A percentile compares a stretch with the other conserved stretches of the same genome.
Evolutionary conservation across 2,113 vertebrate species (phyloP).

Genomic region (Rhinogobius similis): DNA sequence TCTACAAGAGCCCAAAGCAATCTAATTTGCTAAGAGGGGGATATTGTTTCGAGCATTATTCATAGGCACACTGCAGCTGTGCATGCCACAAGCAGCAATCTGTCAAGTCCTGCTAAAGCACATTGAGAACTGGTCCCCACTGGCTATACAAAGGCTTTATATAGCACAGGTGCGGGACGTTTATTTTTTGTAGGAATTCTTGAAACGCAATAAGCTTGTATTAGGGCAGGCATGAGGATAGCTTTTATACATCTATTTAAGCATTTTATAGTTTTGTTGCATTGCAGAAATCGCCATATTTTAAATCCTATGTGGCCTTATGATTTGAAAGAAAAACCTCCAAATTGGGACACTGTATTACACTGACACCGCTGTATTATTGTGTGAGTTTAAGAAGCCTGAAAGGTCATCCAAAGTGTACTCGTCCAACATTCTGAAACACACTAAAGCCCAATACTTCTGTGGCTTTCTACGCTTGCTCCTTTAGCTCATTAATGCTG

Average conservation of each 20-base stretch:
- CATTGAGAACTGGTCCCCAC: slow-evolving; percentile 12
- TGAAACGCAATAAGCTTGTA: not conserved
- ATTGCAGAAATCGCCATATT: not conserved
- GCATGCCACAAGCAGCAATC: slow-evolving; percentile 12
- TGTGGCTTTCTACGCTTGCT: slow-evolving; percentile 8
- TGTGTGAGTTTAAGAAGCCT: not conserved
- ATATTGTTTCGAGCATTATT: slow-evolving; percentile 17
- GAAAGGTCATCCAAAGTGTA: not conserved
- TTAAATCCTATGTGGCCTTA: not conserved
- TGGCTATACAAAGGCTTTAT: slow-evolving; percentile 13
- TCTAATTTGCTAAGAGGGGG: slow-evolving; percentile 21
- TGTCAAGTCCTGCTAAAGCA: slow-evolving; percentile 12
- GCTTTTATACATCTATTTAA: not conserved
- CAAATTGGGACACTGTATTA: not conserved
- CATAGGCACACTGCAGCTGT: slow-evolving; percentile 1
- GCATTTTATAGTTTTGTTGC: not conserved
- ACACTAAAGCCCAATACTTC: not conserved
- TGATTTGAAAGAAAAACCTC: not conserved
- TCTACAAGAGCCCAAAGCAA: slow-evolving; percentile 15
- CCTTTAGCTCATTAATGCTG: slow-evolving; percentile 58
- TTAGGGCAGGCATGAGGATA: not conserved
- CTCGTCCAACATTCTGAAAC: not conserved
- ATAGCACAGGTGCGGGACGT: slow-evolving; percentile 2
- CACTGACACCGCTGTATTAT: not conserved
- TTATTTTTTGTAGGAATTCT: not conserved